Evolutionary conservation across 2,797 vertebrate species (phyloP), one percentile per base, ranked within the genome.

Genomic region (Gila robusta): DNA sequence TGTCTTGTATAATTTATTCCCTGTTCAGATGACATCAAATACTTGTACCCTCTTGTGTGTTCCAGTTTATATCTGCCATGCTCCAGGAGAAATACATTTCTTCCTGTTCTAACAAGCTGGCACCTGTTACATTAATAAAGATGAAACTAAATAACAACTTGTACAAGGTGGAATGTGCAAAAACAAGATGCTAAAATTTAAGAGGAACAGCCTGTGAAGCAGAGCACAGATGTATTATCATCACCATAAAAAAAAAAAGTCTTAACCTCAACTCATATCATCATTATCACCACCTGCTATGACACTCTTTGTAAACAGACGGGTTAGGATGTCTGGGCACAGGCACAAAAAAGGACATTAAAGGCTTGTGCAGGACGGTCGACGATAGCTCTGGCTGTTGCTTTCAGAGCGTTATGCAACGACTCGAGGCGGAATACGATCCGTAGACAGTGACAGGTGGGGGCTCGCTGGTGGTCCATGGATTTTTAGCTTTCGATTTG

Each of bases 111-210:
- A 92, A 92, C 88, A 89, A 92, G 92, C 92, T 86, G 93, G 94
- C 94, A 95, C 95, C 95, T 95, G 95, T 96, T 95, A 94, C 94
- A 94, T 96, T 94, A 94, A 94, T 94, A 94, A 94, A 90, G 92
- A 92, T 90, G 86, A 88, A 89, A 87, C 87, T 84, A 66, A 87
- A 90, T 89, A 89, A 88, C 91, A 91, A 93, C 88, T 71, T 76
- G 72, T 79, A 89, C 86, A 87, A 67, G 82, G 62, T 56, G 76
- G 79, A 87, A 88, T 83, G 77, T 52, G 82, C 83, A 91, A 90
- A 88, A 87, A 88, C 87, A 86, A 87, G 85, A 88, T 69, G 84
- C 83, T 86, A 81, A 91, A 87, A 89, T 78, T 84, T 86, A 86
- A 85, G 81, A 72, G 67, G 70, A 70, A 56, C 76, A 82, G 52